Conservation (phyloP, 2,797 vertebrate species). For the Anableps anableps region DNA sequence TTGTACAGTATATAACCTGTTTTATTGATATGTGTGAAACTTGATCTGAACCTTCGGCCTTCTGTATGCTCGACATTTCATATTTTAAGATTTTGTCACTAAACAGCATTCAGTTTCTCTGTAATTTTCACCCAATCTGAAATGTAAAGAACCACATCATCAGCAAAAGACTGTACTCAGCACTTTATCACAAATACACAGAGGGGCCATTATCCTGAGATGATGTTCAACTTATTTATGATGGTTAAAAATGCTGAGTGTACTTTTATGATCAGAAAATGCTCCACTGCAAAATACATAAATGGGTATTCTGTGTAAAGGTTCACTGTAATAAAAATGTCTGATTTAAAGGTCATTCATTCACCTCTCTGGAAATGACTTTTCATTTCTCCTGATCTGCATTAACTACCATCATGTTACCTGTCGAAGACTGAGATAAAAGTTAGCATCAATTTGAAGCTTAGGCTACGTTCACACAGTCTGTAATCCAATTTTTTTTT, state of each 20-base stretch:
- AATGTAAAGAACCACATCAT: conserved; percentile 16
- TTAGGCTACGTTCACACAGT: neutral
- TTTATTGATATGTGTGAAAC: conserved; percentile 40
- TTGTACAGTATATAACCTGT: conserved; percentile 37
- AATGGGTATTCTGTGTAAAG: neutral
- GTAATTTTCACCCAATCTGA: neutral
- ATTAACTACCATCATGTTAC: neutral
- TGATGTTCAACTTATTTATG: neutral
- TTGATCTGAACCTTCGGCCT: conserved; percentile 13
- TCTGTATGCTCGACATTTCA: neutral
- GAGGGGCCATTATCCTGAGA: too few species aligned
- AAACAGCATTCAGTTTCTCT: neutral
- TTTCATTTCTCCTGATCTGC: neutral
- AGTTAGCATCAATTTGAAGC: neutral
- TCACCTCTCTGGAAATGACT: neutral
- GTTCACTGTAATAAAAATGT: neutral
- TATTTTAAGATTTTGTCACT: neutral
- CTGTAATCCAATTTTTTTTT: too few species aligned
- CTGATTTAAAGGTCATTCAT: neutral
- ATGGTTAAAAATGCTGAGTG: neutral
- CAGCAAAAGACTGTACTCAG: conserved; percentile 3
- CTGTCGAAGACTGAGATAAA: neutral
- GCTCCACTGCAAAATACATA: neutral
- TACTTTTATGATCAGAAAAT: neutral
- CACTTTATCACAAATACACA: neutral